These are phyloP conservation scores for Drosophila lini DNA, from an alignment of 1,140 invertebrate species.

Conservation along the genomic window DNA sequence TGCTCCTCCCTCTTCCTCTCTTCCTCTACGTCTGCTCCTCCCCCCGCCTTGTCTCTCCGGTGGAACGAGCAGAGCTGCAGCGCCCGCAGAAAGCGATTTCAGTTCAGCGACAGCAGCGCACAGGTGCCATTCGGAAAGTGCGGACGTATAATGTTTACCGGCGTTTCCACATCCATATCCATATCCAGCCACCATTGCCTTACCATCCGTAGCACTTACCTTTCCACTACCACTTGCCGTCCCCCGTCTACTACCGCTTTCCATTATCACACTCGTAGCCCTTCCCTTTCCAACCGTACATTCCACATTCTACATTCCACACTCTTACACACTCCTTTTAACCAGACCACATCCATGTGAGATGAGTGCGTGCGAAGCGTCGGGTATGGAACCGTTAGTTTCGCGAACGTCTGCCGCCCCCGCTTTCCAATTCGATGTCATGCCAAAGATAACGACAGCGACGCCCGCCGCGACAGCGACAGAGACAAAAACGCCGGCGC, in stretches of 20 bases:
- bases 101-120: constrained; percentile 75
- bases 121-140: constrained; percentile 78
- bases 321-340: not conserved
- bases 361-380: constrained; percentile 44
- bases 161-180: constrained; percentile 2
- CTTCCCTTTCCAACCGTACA: not conserved
- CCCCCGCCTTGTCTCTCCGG: not conserved
- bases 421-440: constrained; percentile 48
- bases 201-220: not conserved
- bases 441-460: constrained; percentile 73
- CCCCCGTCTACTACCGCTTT: not conserved
- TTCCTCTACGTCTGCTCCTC: not conserved
- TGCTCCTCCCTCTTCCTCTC: not conserved
- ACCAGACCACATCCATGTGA: constrained; percentile 22
- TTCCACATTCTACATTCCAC: not conserved
- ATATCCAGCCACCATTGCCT: not conserved
- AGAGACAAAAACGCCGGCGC: constrained; percentile 22
- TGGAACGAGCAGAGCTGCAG: constrained; percentile 40
- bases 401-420: constrained; percentile 56
- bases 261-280: not conserved
- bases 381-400: constrained; percentile 42
- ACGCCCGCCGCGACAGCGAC: constrained; percentile 33
- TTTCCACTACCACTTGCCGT: not conserved
- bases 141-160: constrained; percentile 61
- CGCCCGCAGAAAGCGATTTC: constrained; percentile 56